Evolutionary conservation across 2,797 vertebrate species (phyloP).

Genomic region (Alcedo quadribrachys): DNA sequence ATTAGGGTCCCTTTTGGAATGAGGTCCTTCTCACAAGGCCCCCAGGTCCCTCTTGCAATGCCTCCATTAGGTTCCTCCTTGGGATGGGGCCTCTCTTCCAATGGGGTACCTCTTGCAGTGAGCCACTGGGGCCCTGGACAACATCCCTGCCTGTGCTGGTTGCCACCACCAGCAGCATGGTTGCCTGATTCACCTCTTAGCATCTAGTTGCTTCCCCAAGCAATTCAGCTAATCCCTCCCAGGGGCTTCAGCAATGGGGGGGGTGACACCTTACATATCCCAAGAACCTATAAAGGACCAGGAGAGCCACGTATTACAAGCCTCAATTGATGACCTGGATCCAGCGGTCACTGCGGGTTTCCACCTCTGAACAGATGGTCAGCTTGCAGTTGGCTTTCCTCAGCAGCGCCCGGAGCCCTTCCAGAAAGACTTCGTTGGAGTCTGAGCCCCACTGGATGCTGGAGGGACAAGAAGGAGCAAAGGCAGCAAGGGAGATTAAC

Average conservation of each 20-base stretch:
- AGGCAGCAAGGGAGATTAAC: accelerated
- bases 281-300: neutral
- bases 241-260: neutral
- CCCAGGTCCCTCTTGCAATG: neutral
- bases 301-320: neutral
- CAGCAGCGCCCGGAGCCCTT: constrained; percentile 76
- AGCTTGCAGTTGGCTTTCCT: constrained; percentile 78
- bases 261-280: neutral
- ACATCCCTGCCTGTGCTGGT: neutral
- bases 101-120: neutral
- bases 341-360: constrained; percentile 88
- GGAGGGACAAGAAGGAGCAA: neutral
- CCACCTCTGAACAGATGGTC: constrained; percentile 77
- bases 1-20: neutral
- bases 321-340: constrained; percentile 80
- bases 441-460: constrained; percentile 52
- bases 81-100: too few species aligned
- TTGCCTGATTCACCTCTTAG: neutral
- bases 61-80: neutral
- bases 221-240: neutral
- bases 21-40: too few species aligned
- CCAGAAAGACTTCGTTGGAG: constrained; percentile 83
- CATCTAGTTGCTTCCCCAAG: neutral
- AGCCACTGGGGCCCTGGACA: neutral
- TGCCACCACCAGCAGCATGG: neutral